Percentiles rank a stretch among this genome's conserved stretches.
Evolutionary conservation across 2,888 invertebrate genomes (phyloP).

Genomic region (Lycophotia porphyrea): DNA sequence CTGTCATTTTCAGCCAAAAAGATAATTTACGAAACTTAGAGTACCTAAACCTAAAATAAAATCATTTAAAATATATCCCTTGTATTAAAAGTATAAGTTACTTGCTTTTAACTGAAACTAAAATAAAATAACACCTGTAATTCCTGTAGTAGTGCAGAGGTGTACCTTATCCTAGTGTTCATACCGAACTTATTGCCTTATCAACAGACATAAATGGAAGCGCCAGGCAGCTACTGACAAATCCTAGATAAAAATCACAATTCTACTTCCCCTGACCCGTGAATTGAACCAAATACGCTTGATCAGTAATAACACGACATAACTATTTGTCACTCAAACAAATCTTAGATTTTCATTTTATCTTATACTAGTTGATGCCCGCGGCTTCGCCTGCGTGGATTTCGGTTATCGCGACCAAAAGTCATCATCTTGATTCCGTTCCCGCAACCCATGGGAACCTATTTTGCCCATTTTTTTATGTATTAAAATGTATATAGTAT

Average conservation of each 20-base stretch:
- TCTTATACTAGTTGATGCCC: neutral
- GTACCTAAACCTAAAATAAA: neutral
- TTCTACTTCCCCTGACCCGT: neutral
- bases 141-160: neutral
- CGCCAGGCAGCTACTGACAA: neutral
- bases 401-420: too few relatives aligned
- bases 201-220: neutral
- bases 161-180: neutral
- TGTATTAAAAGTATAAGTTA: neutral
- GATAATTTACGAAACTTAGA: neutral
- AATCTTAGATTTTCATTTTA: neutral
- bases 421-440: too few relatives aligned
- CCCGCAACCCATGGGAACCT: too few relatives aligned
- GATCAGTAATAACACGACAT: neutral
- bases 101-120: neutral
- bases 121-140: neutral
- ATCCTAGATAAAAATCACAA: neutral
- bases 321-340: neutral
- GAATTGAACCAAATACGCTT: neutral
- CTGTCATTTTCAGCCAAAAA: neutral
- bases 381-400: neutral
- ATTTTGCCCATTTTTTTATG: too few relatives aligned
- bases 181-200: neutral
- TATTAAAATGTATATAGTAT: too few relatives aligned
- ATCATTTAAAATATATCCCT: too few relatives aligned